A percentile compares a stretch with the other conserved stretches of the same genome.
These are phyloP conservation scores for Rhingia campestris DNA, from an alignment of 2,888 invertebrate genomes.

Conservation along the genomic window DNA sequence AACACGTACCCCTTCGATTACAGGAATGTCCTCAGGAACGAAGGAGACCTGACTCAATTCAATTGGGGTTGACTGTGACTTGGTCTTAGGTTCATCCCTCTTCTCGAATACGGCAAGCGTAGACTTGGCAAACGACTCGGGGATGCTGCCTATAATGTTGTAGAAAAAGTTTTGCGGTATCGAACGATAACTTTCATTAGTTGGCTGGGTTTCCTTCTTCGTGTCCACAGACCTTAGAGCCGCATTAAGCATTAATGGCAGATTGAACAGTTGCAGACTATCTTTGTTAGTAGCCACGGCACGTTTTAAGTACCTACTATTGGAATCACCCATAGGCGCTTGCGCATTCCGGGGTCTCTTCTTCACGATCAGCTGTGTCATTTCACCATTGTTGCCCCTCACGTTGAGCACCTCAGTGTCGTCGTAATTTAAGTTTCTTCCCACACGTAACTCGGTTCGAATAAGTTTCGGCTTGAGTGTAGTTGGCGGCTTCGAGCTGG, in stretches of 20 bases:
- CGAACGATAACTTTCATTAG: slow-evolving; percentile 27
- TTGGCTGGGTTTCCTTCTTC: slow-evolving; percentile 20
- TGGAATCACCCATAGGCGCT: slow-evolving; percentile 49
- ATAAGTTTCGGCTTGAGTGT: slow-evolving; percentile 61
- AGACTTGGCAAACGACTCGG: slow-evolving; percentile 65
- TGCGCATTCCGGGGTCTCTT: slow-evolving; percentile 56
- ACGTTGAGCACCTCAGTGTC: slow-evolving; percentile 65
- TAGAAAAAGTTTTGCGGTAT: slow-evolving; percentile 58
- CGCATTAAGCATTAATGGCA: slow-evolving; percentile 58
- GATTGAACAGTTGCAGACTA: slow-evolving; percentile 59
- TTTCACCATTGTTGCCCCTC: slow-evolving; percentile 66
- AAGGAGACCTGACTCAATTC: slow-evolving; percentile 32
- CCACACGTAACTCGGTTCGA: slow-evolving; percentile 66
- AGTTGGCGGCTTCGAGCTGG: slow-evolving; percentile 11
- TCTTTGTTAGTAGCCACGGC: slow-evolving; percentile 50
- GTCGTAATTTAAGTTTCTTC: slow-evolving; percentile 63
- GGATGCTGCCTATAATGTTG: slow-evolving; percentile 67
- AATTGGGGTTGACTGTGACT: neutral
- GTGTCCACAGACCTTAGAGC: slow-evolving; percentile 38
- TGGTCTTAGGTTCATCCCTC: slow-evolving; percentile 27
- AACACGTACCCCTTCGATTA: slow-evolving; percentile 89
- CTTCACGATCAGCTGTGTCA: slow-evolving; percentile 68
- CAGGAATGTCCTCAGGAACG: slow-evolving; percentile 85
- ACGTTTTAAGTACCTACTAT: slow-evolving; percentile 62
- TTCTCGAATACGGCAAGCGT: slow-evolving; percentile 54